These are phyloP conservation scores for Catocala fraxini DNA, from an alignment of 2,888 invertebrate genomes.

Conservation along the genomic window DNA sequence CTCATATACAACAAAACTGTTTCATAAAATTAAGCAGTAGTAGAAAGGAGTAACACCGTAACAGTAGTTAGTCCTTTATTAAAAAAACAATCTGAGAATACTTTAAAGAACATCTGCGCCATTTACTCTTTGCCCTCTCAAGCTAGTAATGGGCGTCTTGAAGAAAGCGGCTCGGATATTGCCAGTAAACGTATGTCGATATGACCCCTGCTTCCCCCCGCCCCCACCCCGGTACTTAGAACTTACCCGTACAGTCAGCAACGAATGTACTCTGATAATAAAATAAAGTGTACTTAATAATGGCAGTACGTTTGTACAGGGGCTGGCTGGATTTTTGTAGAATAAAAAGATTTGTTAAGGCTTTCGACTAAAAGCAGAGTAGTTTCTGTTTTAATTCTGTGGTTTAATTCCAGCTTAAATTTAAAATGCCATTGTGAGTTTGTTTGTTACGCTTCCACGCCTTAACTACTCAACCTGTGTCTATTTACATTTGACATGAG, in stretches of 20 bases:
- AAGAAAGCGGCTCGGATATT: constrained; percentile 70
- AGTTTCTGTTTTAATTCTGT: neutral
- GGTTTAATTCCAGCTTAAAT: neutral
- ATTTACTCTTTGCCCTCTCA: constrained; percentile 56
- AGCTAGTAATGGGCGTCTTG: constrained; percentile 63
- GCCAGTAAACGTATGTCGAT: constrained; percentile 73
- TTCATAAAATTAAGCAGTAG: too few relatives aligned
- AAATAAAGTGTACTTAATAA: constrained; percentile 45
- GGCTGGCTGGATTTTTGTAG: constrained; percentile 14
- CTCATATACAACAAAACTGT: too few relatives aligned
- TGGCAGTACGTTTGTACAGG: constrained; percentile 17
- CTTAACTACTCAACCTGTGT: too few relatives aligned
- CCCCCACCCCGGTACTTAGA: constrained; percentile 53
- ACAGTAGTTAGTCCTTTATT: too few relatives aligned
- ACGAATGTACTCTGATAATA: constrained; percentile 23
- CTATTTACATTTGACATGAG: too few relatives aligned
- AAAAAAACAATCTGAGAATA: neutral
- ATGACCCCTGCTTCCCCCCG: constrained; percentile 51
- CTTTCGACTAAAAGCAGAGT: neutral
- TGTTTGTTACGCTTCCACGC: too few relatives aligned
- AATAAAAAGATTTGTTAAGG: constrained; percentile 6
- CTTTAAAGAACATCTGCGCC: constrained; percentile 11
- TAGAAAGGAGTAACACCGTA: too few relatives aligned
- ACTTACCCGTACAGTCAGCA: constrained; percentile 43
- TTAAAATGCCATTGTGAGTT: too few relatives aligned